Percentiles rank a stretch among this genome's conserved stretches.
Conservation (phyloP, 2,113 vertebrate species). For the Zosterops lateralis region DNA sequence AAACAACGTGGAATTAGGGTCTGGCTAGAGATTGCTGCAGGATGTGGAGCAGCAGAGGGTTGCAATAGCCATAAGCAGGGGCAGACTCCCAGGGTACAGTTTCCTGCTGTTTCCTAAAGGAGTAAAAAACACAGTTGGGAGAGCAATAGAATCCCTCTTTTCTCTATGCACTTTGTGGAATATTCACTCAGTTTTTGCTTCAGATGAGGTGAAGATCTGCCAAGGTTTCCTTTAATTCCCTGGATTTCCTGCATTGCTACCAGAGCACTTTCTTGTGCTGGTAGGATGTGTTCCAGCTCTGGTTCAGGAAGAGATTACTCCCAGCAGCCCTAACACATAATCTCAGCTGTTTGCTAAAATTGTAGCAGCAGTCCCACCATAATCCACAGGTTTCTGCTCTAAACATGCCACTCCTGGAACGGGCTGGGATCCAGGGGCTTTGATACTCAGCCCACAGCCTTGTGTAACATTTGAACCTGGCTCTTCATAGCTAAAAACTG, state of each 20-base stretch:
- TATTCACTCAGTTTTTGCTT: not conserved
- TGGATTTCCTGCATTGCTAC: not conserved
- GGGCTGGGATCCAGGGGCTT: not conserved
- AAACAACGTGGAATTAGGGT: conserved; percentile 53
- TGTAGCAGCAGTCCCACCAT: not conserved
- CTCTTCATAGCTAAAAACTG: not conserved
- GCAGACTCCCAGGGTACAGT: not conserved
- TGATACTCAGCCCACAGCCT: not conserved
- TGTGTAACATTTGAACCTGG: not conserved
- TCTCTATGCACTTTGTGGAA: not conserved
- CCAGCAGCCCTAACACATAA: not conserved
- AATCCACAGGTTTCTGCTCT: not conserved
- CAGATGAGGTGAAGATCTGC: not conserved
- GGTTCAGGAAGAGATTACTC: not conserved
- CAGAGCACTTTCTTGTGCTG: not conserved
- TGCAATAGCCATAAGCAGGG: not conserved
- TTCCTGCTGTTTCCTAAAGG: not conserved
- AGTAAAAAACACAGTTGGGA: not conserved
- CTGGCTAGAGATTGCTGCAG: not conserved
- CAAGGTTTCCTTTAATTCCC: not conserved
- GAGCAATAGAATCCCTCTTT: conserved; percentile 2
- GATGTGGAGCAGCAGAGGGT: not conserved
- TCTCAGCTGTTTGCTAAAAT: not conserved
- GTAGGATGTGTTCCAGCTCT: not conserved
- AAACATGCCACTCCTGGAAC: not conserved